Percentiles rank a stretch among this genome's conserved stretches.
phyloP scores from a whole-genome alignment of 2,113 vertebrate genomes.

The Ceyx melanurus region DNA sequence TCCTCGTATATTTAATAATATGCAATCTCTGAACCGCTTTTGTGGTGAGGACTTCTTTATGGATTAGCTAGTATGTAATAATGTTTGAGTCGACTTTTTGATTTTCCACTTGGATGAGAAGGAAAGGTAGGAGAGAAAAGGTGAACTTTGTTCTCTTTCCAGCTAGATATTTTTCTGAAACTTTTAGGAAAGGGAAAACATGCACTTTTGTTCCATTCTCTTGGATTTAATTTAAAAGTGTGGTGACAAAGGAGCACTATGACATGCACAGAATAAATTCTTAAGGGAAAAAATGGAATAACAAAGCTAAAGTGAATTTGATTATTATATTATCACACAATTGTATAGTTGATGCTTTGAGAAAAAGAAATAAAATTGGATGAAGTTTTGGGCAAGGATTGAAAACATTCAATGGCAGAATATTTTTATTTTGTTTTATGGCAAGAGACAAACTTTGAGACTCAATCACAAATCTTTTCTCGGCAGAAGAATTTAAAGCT shows the following conservation, averaged over 20 bases:
- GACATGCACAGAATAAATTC: background rate
- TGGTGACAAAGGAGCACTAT: background rate
- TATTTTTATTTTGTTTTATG: background rate
- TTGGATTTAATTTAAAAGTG: background rate
- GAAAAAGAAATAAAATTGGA: background rate
- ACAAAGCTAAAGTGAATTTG: background rate
- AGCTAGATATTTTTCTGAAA: background rate
- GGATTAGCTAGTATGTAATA: background rate
- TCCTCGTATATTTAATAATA: background rate
- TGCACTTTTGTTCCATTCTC: background rate
- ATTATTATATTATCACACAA: background rate
- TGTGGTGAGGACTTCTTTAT: background rate
- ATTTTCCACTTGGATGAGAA: background rate
- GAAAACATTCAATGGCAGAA: background rate
- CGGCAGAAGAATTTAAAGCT: background rate
- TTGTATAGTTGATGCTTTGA: background rate
- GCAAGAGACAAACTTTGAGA: background rate
- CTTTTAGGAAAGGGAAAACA: background rate
- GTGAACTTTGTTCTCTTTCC: background rate
- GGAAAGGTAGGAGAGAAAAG: background rate
- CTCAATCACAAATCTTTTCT: background rate
- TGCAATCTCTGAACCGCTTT: background rate
- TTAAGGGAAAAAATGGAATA: no score
- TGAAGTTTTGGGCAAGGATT: background rate
- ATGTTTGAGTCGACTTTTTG: background rate